Evolutionary conservation across 2,113 vertebrate species (phyloP), one percentile per base, ranked within the genome.

Genomic region (Colaptes auratus): DNA sequence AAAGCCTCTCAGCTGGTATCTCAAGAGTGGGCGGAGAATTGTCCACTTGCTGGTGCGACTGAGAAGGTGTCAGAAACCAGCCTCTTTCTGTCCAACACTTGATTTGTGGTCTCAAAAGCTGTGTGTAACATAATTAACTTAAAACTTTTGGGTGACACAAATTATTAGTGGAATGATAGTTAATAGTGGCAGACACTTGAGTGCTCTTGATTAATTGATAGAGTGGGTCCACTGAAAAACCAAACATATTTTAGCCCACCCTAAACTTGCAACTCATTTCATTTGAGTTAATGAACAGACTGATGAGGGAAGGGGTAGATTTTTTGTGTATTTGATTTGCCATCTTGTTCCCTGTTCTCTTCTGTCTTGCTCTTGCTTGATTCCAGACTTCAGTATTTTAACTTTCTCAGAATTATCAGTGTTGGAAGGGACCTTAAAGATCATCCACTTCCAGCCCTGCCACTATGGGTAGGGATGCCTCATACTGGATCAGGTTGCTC

Each of bases 181-280:
- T 73, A 63, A 52, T 63, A 36, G 56, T 50, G 52, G 5, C 56
- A 63, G 39, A 39, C 4, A 11, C n/a, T 55, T 27, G 6, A 28
- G 4, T 28, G 13, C 20, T 76, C 9, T 74, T 58, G 19, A 15
- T 36, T 63, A 15, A 0, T 0, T 19, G 63, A 35, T 69, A 12
- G 56, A 81, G 8, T 42, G 23, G 14, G 9, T 63, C 35, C 42
- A 21, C 42, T 71, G 30, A 79, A 95, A 50, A 25, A 52, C 8
- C 6, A 15, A 66, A 17, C 2, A 0, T 46, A 6, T 56, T 74
- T 78, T 36, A 78, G 28, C 59, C 48, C 9, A 72, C 11, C 11
- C n/a, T 66, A 28, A 83, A 19, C 31, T 60, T 77, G 42, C 31
- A 78, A 52, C 12, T 27, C 0, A 0, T 56, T 77, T 83, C 7